Percentiles rank a stretch among this genome's conserved stretches.
phyloP scores from a whole-genome alignment of 2,888 invertebrate genomes.

The Thecophora atra region DNA sequence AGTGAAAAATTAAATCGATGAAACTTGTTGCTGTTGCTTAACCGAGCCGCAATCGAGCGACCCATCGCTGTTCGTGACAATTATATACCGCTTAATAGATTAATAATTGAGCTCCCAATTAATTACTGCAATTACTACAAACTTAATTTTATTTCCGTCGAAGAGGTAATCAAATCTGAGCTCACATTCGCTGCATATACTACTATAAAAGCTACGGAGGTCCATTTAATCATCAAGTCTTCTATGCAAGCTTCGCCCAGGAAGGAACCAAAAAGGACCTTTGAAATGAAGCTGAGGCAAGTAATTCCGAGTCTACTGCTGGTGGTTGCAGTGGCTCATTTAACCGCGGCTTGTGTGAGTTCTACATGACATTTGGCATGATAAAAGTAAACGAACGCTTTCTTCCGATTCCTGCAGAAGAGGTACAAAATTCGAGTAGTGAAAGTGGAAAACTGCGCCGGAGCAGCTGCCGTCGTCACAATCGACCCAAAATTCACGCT shows the following conservation, averaged over 20 bases:
- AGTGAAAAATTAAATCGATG: too few relatives aligned
- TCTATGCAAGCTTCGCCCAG: neutral
- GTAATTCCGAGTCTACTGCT: constrained; percentile 27
- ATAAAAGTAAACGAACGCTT: neutral
- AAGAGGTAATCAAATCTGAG: neutral
- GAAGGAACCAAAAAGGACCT: neutral
- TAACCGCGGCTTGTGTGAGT: constrained; percentile 59
- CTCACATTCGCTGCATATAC: neutral
- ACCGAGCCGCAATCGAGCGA: constrained; percentile 58
- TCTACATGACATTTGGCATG: neutral
- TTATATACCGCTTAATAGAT: constrained; percentile 53
- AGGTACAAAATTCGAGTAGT: constrained; percentile 61
- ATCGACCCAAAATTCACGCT: constrained; percentile 56
- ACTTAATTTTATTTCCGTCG: neutral
- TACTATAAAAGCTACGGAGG: neutral
- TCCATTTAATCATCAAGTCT: neutral
- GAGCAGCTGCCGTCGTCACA: constrained; percentile 52
- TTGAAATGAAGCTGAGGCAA: constrained; percentile 17
- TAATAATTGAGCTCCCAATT: constrained; percentile 50
- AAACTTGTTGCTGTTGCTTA: too few relatives aligned
- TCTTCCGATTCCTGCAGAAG: constrained; percentile 50
- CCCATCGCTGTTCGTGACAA: constrained; percentile 54
- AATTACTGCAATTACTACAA: constrained; percentile 28
- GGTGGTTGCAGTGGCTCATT: constrained; percentile 43
- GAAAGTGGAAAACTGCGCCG: constrained; percentile 61